Base-by-base conservation (phyloP, 37 sponge, comb jelly and placozoan species). In the Bolinopsis microptera region DNA sequence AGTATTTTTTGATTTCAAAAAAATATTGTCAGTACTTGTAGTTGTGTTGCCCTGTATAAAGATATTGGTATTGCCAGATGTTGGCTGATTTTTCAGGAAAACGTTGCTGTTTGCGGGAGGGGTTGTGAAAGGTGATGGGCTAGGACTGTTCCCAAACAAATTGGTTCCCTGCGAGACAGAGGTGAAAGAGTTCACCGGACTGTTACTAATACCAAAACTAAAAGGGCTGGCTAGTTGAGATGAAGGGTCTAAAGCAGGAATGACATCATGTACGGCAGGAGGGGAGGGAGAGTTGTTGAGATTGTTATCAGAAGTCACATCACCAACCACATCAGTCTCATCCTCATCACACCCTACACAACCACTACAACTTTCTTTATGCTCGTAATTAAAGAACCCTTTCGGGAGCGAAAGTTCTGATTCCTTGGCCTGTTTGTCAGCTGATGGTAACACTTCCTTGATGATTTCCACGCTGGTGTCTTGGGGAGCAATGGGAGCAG, bases 321-420 rank as follows among this genome's bases (percentile, higher is more conserved):
- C 61, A 18, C 9, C 9, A 13, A 48, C 61, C 24, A n/a, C 21
- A 26, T 2, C 5, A 22, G 24, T 70, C 74, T 26, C 74, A 2
- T 80, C 35, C 38, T 34, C 82, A 1, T 80, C 82, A 80, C 82
- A 80, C 37, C 82, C 82, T 37, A 80, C 38, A 34, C 82, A 80
- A 2, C 82, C 82, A 8, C 23, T 13, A 34, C 82, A 80, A 13
- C 38, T 37, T 35, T 31, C 35, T 37, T 80, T 35, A 1, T 80
- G 3, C 23, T 35, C 30, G 38, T 80, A 80, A 37, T 80, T 80
- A 9, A 23, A 36, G 82, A 80, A 80, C 16, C 82, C 82, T 21
- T 35, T 33, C 0, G 82, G 82, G 23, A 80, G 38, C 37, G 38
- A 35, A 16, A 34, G 37, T 70, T 70, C 74, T 28, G 74, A 22